Percentiles rank a stretch among this genome's conserved stretches.
These are phyloP conservation scores for Octomys mimax DNA, from an alignment of 2,797 vertebrate species.

Conservation along the genomic window DNA sequence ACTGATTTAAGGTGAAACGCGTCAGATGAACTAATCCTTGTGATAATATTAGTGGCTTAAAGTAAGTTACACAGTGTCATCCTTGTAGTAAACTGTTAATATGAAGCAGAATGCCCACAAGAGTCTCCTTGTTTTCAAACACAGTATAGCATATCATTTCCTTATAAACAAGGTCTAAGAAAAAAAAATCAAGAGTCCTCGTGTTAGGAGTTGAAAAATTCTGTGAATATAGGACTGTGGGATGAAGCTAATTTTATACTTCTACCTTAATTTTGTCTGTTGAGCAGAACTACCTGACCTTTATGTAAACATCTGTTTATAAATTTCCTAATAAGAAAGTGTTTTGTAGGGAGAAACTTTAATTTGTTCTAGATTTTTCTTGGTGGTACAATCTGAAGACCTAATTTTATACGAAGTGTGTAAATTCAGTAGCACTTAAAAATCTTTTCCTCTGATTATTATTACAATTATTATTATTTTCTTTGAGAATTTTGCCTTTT, in stretches of 20 bases:
- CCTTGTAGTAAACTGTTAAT: background rate
- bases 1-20: background rate
- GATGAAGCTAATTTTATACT: background rate
- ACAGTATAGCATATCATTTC: background rate
- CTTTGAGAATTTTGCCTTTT: conserved; percentile 36
- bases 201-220: background rate
- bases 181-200: background rate
- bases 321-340: conserved; percentile 13
- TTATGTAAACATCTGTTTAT: conserved; percentile 18
- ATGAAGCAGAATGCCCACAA: background rate
- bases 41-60: background rate
- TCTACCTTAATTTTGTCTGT: background rate
- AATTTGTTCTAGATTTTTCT: background rate
- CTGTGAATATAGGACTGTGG: background rate
- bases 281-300: background rate
- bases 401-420: conserved; percentile 42
- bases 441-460: background rate
- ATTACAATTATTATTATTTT: background rate
- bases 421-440: background rate
- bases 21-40: background rate
- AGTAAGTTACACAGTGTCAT: background rate
- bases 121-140: background rate
- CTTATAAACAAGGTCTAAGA: background rate
- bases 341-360: conserved; percentile 47
- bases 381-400: conserved; percentile 20